Evolutionary conservation across 2,113 vertebrate species (phyloP), one percentile per base, ranked within the genome.

Genomic region (Atlantisia rogersi): DNA sequence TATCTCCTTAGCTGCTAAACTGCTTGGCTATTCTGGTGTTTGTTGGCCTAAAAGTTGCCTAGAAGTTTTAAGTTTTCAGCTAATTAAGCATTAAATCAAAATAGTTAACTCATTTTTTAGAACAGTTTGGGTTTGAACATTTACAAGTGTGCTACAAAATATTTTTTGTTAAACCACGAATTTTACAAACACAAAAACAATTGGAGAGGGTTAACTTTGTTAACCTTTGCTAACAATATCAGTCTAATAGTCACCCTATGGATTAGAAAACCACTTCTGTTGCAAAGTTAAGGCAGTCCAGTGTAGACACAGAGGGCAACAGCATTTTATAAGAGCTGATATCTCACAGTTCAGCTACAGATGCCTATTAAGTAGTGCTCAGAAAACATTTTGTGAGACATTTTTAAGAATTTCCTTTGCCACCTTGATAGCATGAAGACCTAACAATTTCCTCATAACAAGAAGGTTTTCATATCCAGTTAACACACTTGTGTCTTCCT

Each of bases 251-350:
- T 32, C 20, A 58, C 7, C 3, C 20, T 18, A 3, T 14, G 15
- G 39, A 55, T 37, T 7, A 56, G 29, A 39, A 93, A 93, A 56
- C 5, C n/a, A 8, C 15, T 74, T 32, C 22, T 56, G 2, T 13
- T 77, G 6, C 25, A 11, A 4, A 37, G 16, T 59, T 58, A 55
- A 40, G 32, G 39, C 21, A 53, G 32, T 15, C 12, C 77, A 50
- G 5, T 0, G 0, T 5, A 60, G 52, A 29, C 5, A 22, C 1
- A 6, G 39, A 87, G 20, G 10, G 22, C 16, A n/a, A 31, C 19
- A 26, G 37, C 21, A 37, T 26, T 56, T 92, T 32, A 1, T 56
- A 31, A 53, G 32, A 89, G 26, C 28, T 46, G 8, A 28, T 21
- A 32, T 35, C 24, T 88, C 60, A 28, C 0, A 0, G 20, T 58